These are phyloP conservation scores for Drosophila lini DNA, from an alignment of 1,140 invertebrate species.

Conservation along the genomic window DNA sequence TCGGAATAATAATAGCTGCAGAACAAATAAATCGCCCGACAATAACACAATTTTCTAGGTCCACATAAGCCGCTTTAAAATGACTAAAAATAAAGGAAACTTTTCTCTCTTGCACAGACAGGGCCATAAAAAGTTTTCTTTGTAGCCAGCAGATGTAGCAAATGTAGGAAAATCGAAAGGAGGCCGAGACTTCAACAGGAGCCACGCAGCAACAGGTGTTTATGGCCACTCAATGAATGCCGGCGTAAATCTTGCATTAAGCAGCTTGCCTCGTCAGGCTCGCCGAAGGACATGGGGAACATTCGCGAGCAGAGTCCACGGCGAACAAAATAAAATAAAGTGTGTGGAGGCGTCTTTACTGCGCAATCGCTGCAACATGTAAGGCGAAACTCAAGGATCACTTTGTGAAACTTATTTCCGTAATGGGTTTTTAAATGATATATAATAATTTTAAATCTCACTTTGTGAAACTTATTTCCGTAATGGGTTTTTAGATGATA, in stretches of 20 bases:
- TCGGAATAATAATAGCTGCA: conserved; percentile 35
- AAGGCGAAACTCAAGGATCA: not conserved
- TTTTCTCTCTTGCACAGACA: conserved; percentile 11
- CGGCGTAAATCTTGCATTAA: conserved; percentile 79
- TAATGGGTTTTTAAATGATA: not conserved
- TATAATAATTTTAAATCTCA: too few species aligned
- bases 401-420: too few species aligned
- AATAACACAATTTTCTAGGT: conserved; percentile 39
- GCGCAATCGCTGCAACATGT: conserved; percentile 74
- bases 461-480: too few species aligned
- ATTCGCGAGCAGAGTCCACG: conserved; percentile 38
- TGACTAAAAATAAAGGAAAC: conserved; percentile 47
- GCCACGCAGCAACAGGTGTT: conserved; percentile 67
- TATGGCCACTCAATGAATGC: conserved; percentile 71
- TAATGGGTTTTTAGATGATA: too few species aligned
- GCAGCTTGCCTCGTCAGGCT: conserved; percentile 20
- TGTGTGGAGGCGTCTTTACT: not conserved
- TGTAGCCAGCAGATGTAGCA: conserved; percentile 48
- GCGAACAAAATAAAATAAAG: conserved; percentile 3
- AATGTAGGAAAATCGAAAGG: conserved; percentile 27
- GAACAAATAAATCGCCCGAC: conserved; percentile 37
- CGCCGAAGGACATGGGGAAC: conserved; percentile 42
- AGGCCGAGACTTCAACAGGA: conserved; percentile 28
- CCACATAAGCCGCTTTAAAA: conserved; percentile 54
- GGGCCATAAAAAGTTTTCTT: conserved; percentile 59